Evolutionary conservation across 1,140 invertebrate genomes (phyloP), one percentile per base, ranked within the genome.

Genomic region (Oppia nitens): DNA sequence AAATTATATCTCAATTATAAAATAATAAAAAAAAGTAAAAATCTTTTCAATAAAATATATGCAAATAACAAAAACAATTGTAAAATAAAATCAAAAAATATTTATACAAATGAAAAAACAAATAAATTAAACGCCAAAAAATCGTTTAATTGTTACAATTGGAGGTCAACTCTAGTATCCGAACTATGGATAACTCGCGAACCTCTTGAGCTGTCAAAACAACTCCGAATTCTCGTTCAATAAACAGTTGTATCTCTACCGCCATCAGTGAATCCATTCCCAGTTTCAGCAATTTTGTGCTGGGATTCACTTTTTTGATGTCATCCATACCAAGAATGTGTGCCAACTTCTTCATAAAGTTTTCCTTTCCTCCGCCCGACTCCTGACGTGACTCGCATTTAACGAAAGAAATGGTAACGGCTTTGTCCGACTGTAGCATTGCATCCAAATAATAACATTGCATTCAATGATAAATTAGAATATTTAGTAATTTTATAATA

Each of bases 181-280:
- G 32, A 21, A 25, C 51, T 24, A 63, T 63, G 9, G 29, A 63
- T 6, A 63, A 47, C 27, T 62, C 29, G 29, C 62, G 62, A 47
- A 63, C 47, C 25, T 63, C 62, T 56, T 63, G 60, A 0, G 54
- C 27, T 0, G 61, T 21, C 2, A 63, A 47, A 24, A 63, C 50
- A 9, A 60, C 20, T 47, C 63, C 62, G 25, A 59, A 63, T 20
- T 63, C 62, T 24, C 62, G 55, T 48, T 63, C 62, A 29, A 63
- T n/a, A 2, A n/a, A 56, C 49, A 63, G 62, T 25, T 94, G 95
- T 62, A 98, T 89, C 76, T 98, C 93, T 0, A 93, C 88, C 55
- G 87, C 89, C 92, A 97, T 96, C 40, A 98, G 73, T 0, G 90
- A 95, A n/a, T 97, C 94, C 80, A 97, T 87, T 52, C 93, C 93